A percentile compares a stretch with the other conserved stretches of the same genome.
These are phyloP conservation scores for Apis florea DNA, from an alignment of 1,140 invertebrate genomes.

Conservation along the genomic window DNA sequence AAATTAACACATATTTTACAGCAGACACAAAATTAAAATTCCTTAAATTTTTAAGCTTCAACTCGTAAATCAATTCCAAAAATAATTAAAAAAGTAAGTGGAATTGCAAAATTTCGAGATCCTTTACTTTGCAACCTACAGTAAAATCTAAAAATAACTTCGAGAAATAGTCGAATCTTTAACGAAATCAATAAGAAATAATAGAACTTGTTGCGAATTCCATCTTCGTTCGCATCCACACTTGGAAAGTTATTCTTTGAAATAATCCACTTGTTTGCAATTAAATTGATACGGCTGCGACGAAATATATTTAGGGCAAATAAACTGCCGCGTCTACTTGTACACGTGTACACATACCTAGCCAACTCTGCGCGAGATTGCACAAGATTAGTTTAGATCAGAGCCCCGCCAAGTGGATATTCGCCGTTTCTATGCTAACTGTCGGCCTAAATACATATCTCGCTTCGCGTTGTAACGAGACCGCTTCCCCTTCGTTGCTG, in stretches of 20 bases:
- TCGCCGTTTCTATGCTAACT: conserved; percentile 72
- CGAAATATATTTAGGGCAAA: conserved; percentile 57
- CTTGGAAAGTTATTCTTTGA: not conserved
- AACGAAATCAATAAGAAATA: too few species aligned
- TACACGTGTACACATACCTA: conserved; percentile 9
- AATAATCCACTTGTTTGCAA: not conserved
- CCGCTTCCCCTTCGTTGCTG: not conserved
- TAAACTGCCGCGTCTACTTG: conserved; percentile 45
- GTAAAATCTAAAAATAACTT: too few species aligned
- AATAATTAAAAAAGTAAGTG: too few species aligned
- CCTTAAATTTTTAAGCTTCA: too few species aligned
- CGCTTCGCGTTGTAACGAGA: conserved; percentile 46
- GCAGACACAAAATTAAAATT: too few species aligned
- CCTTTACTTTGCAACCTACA: too few species aligned
- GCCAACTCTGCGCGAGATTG: conserved; percentile 62
- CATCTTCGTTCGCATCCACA: not conserved
- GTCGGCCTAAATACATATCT: conserved; percentile 72
- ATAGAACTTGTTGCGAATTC: too few species aligned
- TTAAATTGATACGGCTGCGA: not conserved
- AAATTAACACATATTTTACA: too few species aligned
- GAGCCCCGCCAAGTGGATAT: conserved; percentile 66
- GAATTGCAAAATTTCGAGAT: too few species aligned
- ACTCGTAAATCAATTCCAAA: too few species aligned
- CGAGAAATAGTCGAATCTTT: too few species aligned
- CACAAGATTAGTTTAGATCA: conserved; percentile 74